phyloP scores from a whole-genome alignment of 2,888 invertebrate genomes.

The Automeris io region DNA sequence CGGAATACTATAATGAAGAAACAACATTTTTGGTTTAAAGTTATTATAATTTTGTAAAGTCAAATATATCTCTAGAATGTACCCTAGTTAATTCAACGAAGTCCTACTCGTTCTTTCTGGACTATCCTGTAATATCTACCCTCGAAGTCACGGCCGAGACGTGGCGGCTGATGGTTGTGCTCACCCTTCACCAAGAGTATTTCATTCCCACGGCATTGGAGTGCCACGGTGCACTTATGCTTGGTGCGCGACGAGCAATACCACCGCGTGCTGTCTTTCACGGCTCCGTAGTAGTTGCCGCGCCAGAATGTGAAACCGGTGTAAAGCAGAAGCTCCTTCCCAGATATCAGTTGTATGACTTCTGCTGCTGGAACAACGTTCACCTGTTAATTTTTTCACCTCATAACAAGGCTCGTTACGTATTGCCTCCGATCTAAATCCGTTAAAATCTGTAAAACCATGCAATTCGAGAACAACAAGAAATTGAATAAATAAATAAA shows the following conservation, averaged over 20 bases:
- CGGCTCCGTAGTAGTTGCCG: background rate
- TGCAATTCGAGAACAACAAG: too few species aligned
- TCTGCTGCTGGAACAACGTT: background rate
- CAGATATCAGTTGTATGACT: background rate
- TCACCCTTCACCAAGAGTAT: background rate
- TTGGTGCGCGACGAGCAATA: conserved; percentile 7
- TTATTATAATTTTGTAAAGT: too few species aligned
- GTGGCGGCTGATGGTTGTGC: background rate
- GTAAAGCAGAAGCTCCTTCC: conserved; percentile 1
- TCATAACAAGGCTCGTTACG: too few species aligned
- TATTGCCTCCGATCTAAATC: too few species aligned
- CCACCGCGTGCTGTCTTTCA: conserved; percentile 1
- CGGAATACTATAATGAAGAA: too few species aligned
- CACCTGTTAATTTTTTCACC: too few species aligned
- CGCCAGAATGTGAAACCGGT: conserved; percentile 6
- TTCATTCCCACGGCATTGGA: background rate
- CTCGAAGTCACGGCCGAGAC: background rate
- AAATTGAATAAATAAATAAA: too few species aligned
- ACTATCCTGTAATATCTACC: background rate
- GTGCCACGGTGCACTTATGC: background rate
- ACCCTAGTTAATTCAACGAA: too few species aligned
- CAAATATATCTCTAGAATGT: too few species aligned
- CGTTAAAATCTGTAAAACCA: too few species aligned
- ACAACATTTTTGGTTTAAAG: too few species aligned
- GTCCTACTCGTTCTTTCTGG: too few species aligned